These are phyloP conservation scores for Rhadinocentrus ornatus DNA, from an alignment of 2,797 vertebrate species.

Conservation along the genomic window DNA sequence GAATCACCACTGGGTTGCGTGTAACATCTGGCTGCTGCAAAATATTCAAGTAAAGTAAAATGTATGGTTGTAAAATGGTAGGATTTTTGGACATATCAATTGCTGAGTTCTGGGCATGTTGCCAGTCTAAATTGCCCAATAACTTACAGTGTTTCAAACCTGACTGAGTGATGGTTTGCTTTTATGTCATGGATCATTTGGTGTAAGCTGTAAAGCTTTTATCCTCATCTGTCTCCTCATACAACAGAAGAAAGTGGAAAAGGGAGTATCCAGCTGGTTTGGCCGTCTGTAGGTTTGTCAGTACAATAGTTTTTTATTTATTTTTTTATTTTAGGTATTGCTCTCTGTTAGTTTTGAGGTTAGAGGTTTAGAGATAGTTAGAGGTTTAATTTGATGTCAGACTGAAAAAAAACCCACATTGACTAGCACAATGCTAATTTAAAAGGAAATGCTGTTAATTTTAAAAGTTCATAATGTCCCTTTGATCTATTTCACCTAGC, in stretches of 20 bases:
- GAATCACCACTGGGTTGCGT: constrained; percentile 22
- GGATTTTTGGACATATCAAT: constrained; percentile 21
- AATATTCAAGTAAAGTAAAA: constrained; percentile 12
- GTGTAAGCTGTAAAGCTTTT: constrained; percentile 63
- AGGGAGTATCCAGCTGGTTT: constrained; percentile 30
- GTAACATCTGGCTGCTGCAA: constrained; percentile 34
- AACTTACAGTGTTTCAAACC: constrained; percentile 57
- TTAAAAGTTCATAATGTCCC: constrained; percentile 59
- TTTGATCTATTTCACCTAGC: constrained; percentile 53
- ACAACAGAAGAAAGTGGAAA: constrained; percentile 46
- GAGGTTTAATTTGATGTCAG: constrained; percentile 29
- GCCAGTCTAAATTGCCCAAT: constrained; percentile 47
- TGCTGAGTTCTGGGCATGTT: constrained; percentile 22
- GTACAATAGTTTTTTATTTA: constrained; percentile 9
- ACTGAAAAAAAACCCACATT: constrained; percentile 13
- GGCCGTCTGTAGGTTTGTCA: constrained; percentile 31
- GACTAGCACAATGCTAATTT: constrained; percentile 34
- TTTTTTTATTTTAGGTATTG: constrained; percentile 1
- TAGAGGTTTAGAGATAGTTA: neutral
- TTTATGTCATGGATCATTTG: constrained; percentile 67
- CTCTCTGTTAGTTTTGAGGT: neutral
- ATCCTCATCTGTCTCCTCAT: constrained; percentile 63
- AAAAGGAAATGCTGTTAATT: constrained; percentile 49
- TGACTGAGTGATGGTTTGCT: constrained; percentile 56
- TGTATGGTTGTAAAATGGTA: constrained; percentile 25